Evolutionary conservation across 2,113 vertebrate species (phyloP).

Genomic region (Corydoras sp.): DNA sequence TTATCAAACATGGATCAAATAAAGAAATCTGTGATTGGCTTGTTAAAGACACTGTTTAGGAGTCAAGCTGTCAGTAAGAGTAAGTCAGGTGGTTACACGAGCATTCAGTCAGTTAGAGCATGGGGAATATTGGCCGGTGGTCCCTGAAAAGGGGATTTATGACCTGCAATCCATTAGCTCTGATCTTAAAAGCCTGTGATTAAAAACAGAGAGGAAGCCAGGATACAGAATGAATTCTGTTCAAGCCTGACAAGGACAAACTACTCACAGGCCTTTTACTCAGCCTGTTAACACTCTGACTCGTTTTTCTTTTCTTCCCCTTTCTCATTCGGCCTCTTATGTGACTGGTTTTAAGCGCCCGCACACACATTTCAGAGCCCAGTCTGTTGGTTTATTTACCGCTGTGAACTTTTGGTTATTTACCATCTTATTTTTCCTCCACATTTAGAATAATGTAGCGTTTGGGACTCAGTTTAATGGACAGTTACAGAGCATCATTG

Average conservation of each 20-base stretch:
- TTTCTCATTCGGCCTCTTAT: too few species aligned
- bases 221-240: slow-evolving; percentile 38
- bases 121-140: slow-evolving; percentile 45
- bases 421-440: too few species aligned
- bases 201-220: slow-evolving; percentile 56
- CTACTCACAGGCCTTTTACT: slow-evolving; percentile 40
- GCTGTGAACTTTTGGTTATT: too few species aligned
- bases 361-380: too few species aligned
- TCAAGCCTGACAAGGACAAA: slow-evolving; percentile 51
- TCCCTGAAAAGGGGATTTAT: slow-evolving; percentile 60
- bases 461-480: too few species aligned
- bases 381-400: too few species aligned
- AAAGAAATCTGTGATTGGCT: not conserved
- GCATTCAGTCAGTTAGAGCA: slow-evolving; percentile 44
- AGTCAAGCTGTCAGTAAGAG: too few species aligned
- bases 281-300: slow-evolving; percentile 36
- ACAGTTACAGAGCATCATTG: too few species aligned
- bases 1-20: slow-evolving; percentile 3
- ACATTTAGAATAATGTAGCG: too few species aligned
- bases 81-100: too few species aligned
- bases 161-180: slow-evolving; percentile 52
- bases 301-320: slow-evolving; percentile 2
- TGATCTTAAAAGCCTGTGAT: slow-evolving; percentile 68
- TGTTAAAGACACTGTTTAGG: too few species aligned
- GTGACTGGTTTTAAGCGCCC: too few species aligned